Evolutionary conservation across 2,888 invertebrate genomes (phyloP).

Genomic region (Junonia oenone): DNA sequence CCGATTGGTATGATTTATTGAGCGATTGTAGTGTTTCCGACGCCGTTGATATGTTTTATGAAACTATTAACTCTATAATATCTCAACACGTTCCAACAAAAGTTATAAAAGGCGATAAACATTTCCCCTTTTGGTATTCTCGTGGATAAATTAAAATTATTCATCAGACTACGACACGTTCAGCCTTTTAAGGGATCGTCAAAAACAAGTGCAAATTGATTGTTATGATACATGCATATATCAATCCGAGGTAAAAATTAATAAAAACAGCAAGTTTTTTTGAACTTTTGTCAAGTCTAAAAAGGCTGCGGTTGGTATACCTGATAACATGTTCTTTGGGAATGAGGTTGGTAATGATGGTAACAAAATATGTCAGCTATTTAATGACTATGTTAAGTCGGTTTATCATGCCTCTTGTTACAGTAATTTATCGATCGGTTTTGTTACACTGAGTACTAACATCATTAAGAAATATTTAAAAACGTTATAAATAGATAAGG

Average conservation of each 20-base stretch:
- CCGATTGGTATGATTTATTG: neutral
- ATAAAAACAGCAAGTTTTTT: no score
- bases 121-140: no score
- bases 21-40: neutral
- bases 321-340: no score
- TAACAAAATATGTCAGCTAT: neutral
- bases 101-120: neutral
- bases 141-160: neutral
- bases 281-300: no score
- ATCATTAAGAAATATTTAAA: conserved; percentile 1
- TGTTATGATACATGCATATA: no score
- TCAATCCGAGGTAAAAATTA: no score
- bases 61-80: neutral
- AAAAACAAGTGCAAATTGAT: neutral
- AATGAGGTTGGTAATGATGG: neutral
- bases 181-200: neutral
- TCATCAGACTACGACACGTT: no score
- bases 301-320: no score
- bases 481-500: conserved; percentile 9
- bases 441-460: neutral
- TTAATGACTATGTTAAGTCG: neutral
- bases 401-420: neutral
- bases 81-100: neutral
- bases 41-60: neutral
- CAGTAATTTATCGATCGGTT: neutral